These are phyloP conservation scores for Forbesichthys agassizii DNA, from an alignment of 2,113 vertebrate genomes.

Conservation along the genomic window DNA sequence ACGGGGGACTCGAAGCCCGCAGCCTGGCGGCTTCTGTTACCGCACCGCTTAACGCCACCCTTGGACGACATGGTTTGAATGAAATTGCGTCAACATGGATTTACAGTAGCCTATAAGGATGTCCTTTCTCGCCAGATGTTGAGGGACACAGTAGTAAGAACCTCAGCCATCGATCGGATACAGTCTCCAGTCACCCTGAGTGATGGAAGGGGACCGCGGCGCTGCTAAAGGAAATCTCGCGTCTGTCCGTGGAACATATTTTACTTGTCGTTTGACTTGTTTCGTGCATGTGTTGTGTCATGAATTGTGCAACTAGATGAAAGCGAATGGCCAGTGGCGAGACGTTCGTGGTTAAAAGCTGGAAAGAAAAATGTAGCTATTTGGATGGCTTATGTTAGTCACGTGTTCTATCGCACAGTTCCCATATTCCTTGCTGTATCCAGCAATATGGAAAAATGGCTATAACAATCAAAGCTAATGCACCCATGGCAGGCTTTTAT, in stretches of 20 bases:
- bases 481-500: slow-evolving; percentile 18
- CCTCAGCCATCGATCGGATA: slow-evolving; percentile 48
- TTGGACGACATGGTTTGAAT: slow-evolving; percentile 38
- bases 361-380: slow-evolving; percentile 53
- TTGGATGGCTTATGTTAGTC: slow-evolving; percentile 70
- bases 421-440: slow-evolving; percentile 43
- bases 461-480: slow-evolving; percentile 40
- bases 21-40: slow-evolving; percentile 48
- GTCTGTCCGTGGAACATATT: slow-evolving; percentile 21
- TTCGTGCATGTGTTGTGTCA: slow-evolving; percentile 8
- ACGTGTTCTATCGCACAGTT: slow-evolving; percentile 67
- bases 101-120: neutral
- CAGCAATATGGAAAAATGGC: slow-evolving; percentile 43
- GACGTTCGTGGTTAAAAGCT: slow-evolving; percentile 53
- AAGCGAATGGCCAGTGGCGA: slow-evolving; percentile 39
- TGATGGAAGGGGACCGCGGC: slow-evolving; percentile 35
- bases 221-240: slow-evolving; percentile 30
- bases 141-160: slow-evolving; percentile 60
- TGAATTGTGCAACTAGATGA: slow-evolving; percentile 35
- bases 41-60: slow-evolving; percentile 46
- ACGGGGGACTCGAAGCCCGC: slow-evolving; percentile 45
- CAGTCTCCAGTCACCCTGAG: slow-evolving; percentile 57
- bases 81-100: slow-evolving; percentile 38
- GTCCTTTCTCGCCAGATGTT: slow-evolving; percentile 28
- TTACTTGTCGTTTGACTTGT: neutral